Conservation (phyloP, 2,888 invertebrate species). For the Melinaea marsaeus region DNA sequence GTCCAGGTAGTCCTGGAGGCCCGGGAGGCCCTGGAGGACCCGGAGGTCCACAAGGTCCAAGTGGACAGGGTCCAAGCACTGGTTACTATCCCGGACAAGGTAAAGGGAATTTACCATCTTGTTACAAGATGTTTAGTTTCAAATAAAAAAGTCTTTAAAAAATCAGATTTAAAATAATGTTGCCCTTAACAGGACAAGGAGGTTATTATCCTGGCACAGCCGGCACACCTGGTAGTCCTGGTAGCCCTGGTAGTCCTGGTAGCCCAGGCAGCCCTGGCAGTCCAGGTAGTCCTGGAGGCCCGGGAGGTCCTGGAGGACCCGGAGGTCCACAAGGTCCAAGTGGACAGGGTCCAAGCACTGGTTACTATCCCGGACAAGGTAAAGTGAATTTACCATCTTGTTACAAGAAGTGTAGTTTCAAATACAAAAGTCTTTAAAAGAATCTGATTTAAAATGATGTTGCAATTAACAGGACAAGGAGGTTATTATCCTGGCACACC, state of each 20-base stretch:
- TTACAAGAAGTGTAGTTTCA: no score
- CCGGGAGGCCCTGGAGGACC: constrained; percentile 50
- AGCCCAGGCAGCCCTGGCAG: constrained; percentile 35
- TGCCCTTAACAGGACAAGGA: constrained; percentile 21
- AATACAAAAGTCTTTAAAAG: no score
- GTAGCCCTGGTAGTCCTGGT: constrained; percentile 26
- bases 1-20: constrained; percentile 30
- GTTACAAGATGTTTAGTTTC: no score
- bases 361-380: constrained; percentile 10
- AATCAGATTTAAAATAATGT: background rate
- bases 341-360: constrained; percentile 27
- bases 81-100: constrained; percentile 18
- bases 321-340: background rate
- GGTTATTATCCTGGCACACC: constrained; percentile 57
- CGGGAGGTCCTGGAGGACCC: constrained; percentile 50
- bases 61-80: constrained; percentile 24
- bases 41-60: background rate
- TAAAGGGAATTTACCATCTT: background rate
- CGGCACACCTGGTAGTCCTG: constrained; percentile 15
- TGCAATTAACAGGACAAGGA: constrained; percentile 19
- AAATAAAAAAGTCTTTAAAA: no score
- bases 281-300: constrained; percentile 36
- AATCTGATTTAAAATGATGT: no score
- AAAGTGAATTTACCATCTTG: background rate
- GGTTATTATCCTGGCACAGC: constrained; percentile 59